These are phyloP conservation scores for Rosalia funebris DNA, from an alignment of 2,888 invertebrate genomes.

Conservation along the genomic window DNA sequence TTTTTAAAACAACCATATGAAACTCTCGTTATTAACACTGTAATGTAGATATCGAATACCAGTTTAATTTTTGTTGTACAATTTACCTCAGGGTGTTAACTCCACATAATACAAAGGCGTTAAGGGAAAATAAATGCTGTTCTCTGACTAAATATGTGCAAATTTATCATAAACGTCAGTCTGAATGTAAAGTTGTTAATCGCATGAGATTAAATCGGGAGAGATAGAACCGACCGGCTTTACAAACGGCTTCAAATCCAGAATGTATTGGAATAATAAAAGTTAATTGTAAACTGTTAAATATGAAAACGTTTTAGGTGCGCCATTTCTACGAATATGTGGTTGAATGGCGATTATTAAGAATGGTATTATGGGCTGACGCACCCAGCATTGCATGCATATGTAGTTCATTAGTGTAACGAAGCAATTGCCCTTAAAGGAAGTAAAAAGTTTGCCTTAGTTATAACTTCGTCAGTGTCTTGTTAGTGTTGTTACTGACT, in stretches of 20 bases:
- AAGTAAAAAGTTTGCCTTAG: too few species aligned
- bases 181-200: conserved; percentile 28
- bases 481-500: too few species aligned
- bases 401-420: not conserved
- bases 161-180: conserved; percentile 34
- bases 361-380: not conserved
- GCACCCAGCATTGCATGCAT: not conserved
- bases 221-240: not conserved
- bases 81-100: conserved; percentile 25
- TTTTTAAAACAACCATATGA: too few species aligned
- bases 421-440: too few species aligned
- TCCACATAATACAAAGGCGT: conserved; percentile 16
- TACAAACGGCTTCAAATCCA: conserved; percentile 9
- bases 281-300: conserved; percentile 3
- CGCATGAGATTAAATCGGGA: conserved; percentile 19
- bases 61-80: conserved; percentile 11
- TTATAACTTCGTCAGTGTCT: too few species aligned
- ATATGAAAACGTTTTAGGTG: conserved; percentile 1
- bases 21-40: too few species aligned
- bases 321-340: conserved; percentile 8
- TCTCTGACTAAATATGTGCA: conserved; percentile 27
- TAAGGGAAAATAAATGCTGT: conserved; percentile 19
- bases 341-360: not conserved
- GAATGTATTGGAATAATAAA: conserved; percentile 17
- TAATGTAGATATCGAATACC: conserved; percentile 8